Percentiles rank a stretch among this genome's conserved stretches.
Evolutionary conservation across 2,113 vertebrate species (phyloP).

Genomic region (Danionella cerebrum): DNA sequence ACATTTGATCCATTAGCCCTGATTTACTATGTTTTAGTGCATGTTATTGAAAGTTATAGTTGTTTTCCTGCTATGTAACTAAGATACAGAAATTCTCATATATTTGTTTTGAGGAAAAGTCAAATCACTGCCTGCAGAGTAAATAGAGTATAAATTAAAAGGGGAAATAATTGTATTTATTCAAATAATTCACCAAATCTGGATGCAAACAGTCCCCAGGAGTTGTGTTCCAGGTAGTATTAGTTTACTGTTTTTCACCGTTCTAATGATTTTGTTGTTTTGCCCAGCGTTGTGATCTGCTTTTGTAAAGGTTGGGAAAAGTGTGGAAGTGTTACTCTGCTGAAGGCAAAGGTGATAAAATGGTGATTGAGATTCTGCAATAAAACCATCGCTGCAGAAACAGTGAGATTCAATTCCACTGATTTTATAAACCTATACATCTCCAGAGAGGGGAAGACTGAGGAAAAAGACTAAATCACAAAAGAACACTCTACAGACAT

Average conservation of each 20-base stretch:
- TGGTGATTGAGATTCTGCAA: slow-evolving; percentile 33
- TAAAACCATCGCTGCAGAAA: slow-evolving; percentile 27
- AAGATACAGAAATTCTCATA: no score
- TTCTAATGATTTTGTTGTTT: slow-evolving; percentile 5
- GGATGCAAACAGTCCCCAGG: background rate
- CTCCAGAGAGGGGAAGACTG: slow-evolving; percentile 2
- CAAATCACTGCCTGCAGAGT: background rate
- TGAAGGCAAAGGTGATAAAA: slow-evolving; percentile 39
- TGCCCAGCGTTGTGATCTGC: background rate
- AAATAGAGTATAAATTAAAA: background rate
- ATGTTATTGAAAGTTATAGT: no score
- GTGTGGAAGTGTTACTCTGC: background rate
- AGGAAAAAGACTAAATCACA: background rate
- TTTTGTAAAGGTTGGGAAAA: background rate
- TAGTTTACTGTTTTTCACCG: background rate
- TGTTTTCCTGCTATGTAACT: no score
- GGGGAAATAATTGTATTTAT: background rate
- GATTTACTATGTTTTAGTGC: no score
- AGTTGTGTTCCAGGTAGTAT: background rate
- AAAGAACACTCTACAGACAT: background rate
- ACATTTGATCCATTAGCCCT: no score
- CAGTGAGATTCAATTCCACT: slow-evolving; percentile 22
- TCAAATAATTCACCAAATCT: background rate
- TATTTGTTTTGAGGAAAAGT: no score
- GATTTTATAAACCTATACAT: slow-evolving; percentile 34